Conservation (phyloP, 2,888 invertebrate genomes). For the Dione vanillae region DNA sequence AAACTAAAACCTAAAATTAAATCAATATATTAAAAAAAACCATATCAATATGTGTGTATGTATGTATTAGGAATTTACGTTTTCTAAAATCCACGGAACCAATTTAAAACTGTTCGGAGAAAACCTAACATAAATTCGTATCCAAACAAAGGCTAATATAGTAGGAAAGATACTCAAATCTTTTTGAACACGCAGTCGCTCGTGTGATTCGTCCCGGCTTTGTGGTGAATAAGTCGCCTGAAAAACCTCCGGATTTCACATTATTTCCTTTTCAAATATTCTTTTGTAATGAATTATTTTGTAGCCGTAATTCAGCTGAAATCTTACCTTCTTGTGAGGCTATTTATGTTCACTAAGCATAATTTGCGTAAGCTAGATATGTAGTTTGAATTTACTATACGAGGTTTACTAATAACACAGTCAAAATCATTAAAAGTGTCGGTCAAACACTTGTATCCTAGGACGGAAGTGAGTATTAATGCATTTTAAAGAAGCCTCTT, state of each 20-base stretch:
- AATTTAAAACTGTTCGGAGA: constrained; percentile 15
- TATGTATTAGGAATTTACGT: not conserved
- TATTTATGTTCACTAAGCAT: not conserved
- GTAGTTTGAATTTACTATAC: not conserved
- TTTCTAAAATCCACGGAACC: not conserved
- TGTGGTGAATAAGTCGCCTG: constrained; percentile 34
- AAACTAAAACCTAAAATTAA: too few relatives aligned
- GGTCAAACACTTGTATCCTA: too few relatives aligned
- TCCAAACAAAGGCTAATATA: constrained; percentile 23
- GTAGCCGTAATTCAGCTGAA: constrained; percentile 4
- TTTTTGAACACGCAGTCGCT: constrained; percentile 32
- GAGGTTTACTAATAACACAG: not conserved
- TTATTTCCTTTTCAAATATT: constrained; percentile 34
- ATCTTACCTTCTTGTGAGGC: constrained; percentile 2
- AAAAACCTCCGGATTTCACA: constrained; percentile 33
- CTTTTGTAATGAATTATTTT: constrained; percentile 30
- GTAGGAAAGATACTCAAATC: constrained; percentile 24
- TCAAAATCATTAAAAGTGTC: not conserved
- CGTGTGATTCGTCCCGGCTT: constrained; percentile 36
- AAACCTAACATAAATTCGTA: constrained; percentile 1
- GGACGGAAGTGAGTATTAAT: too few relatives aligned
- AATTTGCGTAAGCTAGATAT: not conserved
- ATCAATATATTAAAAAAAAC: too few relatives aligned
- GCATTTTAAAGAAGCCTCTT: too few relatives aligned
- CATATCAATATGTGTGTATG: too few relatives aligned